These are phyloP conservation scores for Balaeniceps rex DNA, from an alignment of 2,113 vertebrate species.

Conservation along the genomic window DNA sequence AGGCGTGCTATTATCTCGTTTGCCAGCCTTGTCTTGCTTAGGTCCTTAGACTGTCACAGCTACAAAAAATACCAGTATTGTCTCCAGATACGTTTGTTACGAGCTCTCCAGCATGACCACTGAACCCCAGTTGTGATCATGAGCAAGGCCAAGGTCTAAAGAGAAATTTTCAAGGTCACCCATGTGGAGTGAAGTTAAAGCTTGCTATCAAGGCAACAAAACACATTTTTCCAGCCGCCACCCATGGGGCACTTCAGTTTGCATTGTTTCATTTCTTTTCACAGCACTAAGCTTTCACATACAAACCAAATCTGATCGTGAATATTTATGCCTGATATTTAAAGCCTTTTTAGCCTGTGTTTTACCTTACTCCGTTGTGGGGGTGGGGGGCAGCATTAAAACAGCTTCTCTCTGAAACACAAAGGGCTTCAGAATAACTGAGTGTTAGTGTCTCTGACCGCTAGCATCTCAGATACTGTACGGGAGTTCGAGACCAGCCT, in stretches of 20 bases:
- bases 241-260: neutral
- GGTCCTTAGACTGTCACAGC: neutral
- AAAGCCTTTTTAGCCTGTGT: neutral
- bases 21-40: neutral
- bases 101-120: neutral
- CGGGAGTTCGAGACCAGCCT: neutral
- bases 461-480: neutral
- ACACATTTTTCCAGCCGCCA: neutral
- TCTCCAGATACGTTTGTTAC: neutral
- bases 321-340: neutral
- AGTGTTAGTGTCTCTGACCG: neutral
- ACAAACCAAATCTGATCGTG: neutral
- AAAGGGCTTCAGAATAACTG: neutral
- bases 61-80: neutral
- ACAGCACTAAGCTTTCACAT: neutral
- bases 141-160: neutral
- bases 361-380: neutral
- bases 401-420: neutral
- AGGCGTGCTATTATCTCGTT: accelerated
- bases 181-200: neutral
- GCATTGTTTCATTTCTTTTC: neutral
- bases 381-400: neutral
- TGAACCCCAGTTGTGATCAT: accelerated
- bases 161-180: neutral
- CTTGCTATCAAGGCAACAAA: neutral